A percentile compares a stretch with the other conserved stretches of the same genome.
phyloP scores from a whole-genome alignment of 30 jellyfish, hydroid and myxozoan genomes.

The Aurelia sp. region DNA sequence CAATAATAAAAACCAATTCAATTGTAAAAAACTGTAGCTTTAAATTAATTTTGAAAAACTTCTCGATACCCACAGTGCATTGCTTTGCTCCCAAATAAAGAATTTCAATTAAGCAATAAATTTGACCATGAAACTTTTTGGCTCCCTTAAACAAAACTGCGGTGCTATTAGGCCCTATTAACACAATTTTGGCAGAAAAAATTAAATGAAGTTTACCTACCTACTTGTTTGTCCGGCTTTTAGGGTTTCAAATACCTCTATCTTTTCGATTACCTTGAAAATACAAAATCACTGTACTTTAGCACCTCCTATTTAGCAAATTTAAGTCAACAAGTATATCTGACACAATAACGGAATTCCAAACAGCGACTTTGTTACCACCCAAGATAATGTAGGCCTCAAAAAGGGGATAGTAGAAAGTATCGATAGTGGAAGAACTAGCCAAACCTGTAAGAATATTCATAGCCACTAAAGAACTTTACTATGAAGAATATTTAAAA shows the following conservation, averaged over 20 bases:
- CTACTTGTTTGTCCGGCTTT: conserved; percentile 16
- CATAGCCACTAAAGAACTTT: no score
- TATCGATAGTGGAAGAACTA: no score
- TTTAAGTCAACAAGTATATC: background rate
- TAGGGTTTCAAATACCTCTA: conserved; percentile 79
- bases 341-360: no score
- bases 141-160: background rate
- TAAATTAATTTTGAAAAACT: no score
- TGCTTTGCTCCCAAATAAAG: no score
- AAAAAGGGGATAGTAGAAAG: no score
- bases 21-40: no score
- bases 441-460: no score
- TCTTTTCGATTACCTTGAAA: conserved; percentile 78
- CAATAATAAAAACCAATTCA: no score
- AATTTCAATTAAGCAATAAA: background rate
- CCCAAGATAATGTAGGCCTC: background rate
- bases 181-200: background rate
- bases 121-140: background rate
- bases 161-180: background rate
- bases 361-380: no score
- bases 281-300: background rate
- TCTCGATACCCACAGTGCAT: no score
- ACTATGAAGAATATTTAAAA: no score
- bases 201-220: background rate
- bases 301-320: background rate